Percentiles rank a stretch among this genome's conserved stretches.
Evolutionary conservation across 2,888 invertebrate genomes (phyloP).

Genomic region (Crematogaster levior): DNA sequence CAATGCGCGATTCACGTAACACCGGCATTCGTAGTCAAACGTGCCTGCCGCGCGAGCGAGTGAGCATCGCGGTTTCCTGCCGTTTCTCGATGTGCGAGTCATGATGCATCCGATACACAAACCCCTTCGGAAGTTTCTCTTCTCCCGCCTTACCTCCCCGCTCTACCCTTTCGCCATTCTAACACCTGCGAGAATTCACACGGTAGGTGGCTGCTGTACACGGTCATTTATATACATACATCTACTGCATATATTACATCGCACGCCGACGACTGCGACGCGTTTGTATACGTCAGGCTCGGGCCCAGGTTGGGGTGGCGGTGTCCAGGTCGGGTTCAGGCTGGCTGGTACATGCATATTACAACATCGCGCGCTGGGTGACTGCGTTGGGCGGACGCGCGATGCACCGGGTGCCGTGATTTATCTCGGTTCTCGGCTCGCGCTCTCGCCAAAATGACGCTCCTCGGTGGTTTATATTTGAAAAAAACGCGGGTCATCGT

Average conservation of each 20-base stretch:
- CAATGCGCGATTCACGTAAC: conserved; percentile 59
- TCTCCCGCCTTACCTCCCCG: neutral
- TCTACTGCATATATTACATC: conserved; percentile 65
- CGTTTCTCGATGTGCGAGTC: conserved; percentile 68
- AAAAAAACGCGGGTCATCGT: conserved; percentile 42
- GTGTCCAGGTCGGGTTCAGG: conserved; percentile 29
- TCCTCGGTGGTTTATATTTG: conserved; percentile 28
- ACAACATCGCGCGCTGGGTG: conserved; percentile 56
- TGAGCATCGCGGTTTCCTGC: conserved; percentile 55
- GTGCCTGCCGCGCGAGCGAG: conserved; percentile 53
- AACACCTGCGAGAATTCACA: conserved; percentile 77
- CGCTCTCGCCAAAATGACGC: conserved; percentile 36
- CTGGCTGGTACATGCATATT: conserved; percentile 67
- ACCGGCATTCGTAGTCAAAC: conserved; percentile 67
- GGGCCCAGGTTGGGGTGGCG: conserved; percentile 8
- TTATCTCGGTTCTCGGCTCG: conserved; percentile 45
- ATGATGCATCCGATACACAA: conserved; percentile 66
- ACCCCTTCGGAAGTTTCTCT: conserved; percentile 9
- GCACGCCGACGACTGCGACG: conserved; percentile 59
- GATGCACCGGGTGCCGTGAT: conserved; percentile 46
- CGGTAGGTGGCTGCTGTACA: conserved; percentile 70
- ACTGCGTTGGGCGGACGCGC: conserved; percentile 32
- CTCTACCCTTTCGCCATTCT: conserved; percentile 46
- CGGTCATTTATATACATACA: conserved; percentile 62
- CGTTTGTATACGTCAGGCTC: conserved; percentile 61